Evolutionary conservation across 2,888 invertebrate species (phyloP), one percentile per base, ranked within the genome.

Genomic region (Pollenia griseotomentosa): DNA sequence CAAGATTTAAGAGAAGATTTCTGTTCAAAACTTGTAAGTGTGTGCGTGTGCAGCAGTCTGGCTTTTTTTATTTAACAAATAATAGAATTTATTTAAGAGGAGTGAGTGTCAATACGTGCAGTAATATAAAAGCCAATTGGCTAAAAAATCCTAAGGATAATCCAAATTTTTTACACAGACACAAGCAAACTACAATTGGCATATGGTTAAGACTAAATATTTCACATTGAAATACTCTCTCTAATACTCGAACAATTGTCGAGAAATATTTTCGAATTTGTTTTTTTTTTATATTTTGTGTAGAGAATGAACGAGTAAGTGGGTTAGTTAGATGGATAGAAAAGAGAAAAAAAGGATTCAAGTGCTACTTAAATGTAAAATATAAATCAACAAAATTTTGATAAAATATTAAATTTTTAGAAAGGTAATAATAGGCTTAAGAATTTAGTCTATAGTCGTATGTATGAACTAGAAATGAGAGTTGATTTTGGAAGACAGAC

Each of bases 281-380:
- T 55, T 11, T 65, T 44, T 19, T 44, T n/a, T 61, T 19, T 19
- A 14, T 8, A 59, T 14, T 5, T n/a, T 16, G 3, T 1, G 1
- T 0, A 9, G 2, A 63, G 40, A 61, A n/a, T 33, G 33, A 33
- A 3, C 33, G 33, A 40, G n/a, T 42, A 42, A 55, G n/a, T 53
- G 19, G 0, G 8, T 53, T 19, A 65, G 3, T 46, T n/a, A 12
- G 4, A 63, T 19, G 46, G n/a, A 65, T 1, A 65, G 23, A n/a
- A 48, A 33, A 48, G 8, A 61, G 14, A 53, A 19, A 75, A 75
- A 40, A 77, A 66, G 77, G 77, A 23, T 68, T 68, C 75, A 82
- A 82, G 74, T 68, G 74, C 42, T 68, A 44, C 82, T 75, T 48
- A 53, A 82, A 57, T 12, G 74, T 74, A 59, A 73, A 82, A 82